phyloP scores from a whole-genome alignment of 2,888 invertebrate genomes.

The Malthinus seriepunctatus region DNA sequence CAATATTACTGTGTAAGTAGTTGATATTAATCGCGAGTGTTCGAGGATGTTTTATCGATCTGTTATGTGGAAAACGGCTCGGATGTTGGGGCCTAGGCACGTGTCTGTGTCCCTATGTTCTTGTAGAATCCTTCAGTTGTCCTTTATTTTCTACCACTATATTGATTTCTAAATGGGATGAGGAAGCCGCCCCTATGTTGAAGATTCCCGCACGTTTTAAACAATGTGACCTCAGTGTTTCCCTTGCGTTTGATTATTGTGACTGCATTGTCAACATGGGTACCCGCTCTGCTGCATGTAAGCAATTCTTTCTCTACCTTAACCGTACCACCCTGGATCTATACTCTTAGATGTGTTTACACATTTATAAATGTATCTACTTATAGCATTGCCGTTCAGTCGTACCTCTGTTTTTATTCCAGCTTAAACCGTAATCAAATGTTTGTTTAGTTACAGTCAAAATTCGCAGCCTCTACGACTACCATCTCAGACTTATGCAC shows the following conservation, averaged over 20 bases:
- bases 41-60: conserved; percentile 49
- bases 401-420: conserved; percentile 8
- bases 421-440: conserved; percentile 9
- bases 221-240: conserved; percentile 58
- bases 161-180: conserved; percentile 53
- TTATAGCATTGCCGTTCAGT: conserved; percentile 13
- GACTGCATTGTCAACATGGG: conserved; percentile 76
- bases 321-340: conserved; percentile 10
- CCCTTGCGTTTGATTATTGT: conserved; percentile 59
- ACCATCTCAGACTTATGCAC: conserved; percentile 89
- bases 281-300: conserved; percentile 91
- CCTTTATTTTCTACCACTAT: conserved; percentile 52
- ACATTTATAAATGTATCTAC: conserved; percentile 13
- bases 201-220: conserved; percentile 58
- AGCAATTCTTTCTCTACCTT: conserved; percentile 56
- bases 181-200: conserved; percentile 57
- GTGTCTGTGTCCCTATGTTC: conserved; percentile 50
- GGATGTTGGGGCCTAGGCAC: conserved; percentile 49
- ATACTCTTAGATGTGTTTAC: conserved; percentile 11
- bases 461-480: conserved; percentile 95
- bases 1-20: conserved; percentile 43
- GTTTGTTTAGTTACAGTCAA: conserved; percentile 89
- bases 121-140: conserved; percentile 52
- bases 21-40: conserved; percentile 38
- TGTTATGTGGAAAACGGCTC: conserved; percentile 41